phyloP scores from a whole-genome alignment of 2,113 vertebrate genomes.

The Rhinopomastus cyanomelas region DNA sequence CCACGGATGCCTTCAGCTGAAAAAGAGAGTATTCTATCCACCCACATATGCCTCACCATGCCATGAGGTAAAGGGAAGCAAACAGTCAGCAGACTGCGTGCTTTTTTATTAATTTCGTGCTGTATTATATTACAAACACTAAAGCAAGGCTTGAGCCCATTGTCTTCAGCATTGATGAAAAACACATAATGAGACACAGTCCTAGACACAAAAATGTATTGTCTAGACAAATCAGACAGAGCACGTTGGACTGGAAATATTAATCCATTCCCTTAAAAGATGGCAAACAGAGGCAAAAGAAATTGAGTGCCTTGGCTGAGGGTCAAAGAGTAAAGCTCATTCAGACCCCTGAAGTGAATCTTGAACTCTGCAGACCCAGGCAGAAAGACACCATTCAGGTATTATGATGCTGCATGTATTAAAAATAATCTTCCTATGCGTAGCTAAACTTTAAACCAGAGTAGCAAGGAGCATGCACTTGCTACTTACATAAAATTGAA shows the following conservation, averaged over 20 bases:
- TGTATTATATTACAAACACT: constrained; percentile 48
- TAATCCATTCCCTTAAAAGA: constrained; percentile 33
- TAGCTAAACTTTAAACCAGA: neutral
- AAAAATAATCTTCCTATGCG: neutral
- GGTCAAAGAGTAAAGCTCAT: constrained; percentile 1
- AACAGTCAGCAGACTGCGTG: constrained; percentile 42
- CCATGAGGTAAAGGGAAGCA: constrained; percentile 43
- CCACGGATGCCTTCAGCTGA: neutral
- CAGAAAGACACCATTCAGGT: neutral
- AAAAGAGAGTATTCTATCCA: constrained; percentile 42
- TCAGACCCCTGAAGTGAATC: neutral
- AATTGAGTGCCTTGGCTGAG: constrained; percentile 19
- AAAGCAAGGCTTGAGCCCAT: constrained; percentile 53
- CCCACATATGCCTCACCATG: constrained; percentile 16
- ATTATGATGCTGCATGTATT: neutral
- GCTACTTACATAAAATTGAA: neutral
- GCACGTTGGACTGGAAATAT: constrained; percentile 48
- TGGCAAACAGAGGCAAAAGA: constrained; percentile 45
- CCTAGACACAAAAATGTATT: constrained; percentile 65
- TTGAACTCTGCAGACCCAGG: neutral
- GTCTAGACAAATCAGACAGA: constrained; percentile 66
- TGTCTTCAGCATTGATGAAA: constrained; percentile 44
- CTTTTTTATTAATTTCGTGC: constrained; percentile 42
- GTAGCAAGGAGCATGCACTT: neutral
- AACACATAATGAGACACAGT: constrained; percentile 51